Conservation (phyloP, 2,797 vertebrate genomes). For the Microtus californicus region DNA sequence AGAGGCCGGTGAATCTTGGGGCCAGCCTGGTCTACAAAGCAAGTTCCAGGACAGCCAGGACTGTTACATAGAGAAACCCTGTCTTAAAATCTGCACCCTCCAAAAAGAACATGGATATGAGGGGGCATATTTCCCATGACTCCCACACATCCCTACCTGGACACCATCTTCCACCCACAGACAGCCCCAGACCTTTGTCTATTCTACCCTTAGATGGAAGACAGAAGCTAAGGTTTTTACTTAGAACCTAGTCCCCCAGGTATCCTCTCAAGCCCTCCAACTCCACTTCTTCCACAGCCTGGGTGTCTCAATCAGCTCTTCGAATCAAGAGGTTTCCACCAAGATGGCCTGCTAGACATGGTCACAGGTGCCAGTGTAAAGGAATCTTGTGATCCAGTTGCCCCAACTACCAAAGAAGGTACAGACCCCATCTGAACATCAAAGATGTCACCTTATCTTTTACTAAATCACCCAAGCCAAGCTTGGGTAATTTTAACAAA, state of each 20-base stretch:
- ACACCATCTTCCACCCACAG: too few species aligned
- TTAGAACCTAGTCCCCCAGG: not conserved
- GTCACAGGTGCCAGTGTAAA: not conserved
- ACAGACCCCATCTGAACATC: not conserved
- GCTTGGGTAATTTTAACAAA: not conserved
- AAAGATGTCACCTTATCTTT: not conserved
- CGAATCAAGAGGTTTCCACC: not conserved
- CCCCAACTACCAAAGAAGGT: not conserved
- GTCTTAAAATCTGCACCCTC: not conserved
- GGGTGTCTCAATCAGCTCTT: too few species aligned
- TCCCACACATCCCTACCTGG: not conserved
- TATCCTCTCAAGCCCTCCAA: not conserved
- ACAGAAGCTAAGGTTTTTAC: not conserved
- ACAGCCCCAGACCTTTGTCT: not conserved
- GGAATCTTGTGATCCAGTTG: not conserved
- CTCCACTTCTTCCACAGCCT: not conserved
- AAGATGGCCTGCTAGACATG: not conserved
- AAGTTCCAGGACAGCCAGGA: not conserved
- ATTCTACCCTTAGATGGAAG: not conserved
- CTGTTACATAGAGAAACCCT: not conserved
- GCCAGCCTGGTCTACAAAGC: not conserved
- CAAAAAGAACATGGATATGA: not conserved
- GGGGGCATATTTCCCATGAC: not conserved
- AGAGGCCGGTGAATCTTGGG: not conserved
- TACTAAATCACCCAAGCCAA: not conserved